Base-by-base conservation (phyloP, 2,113 vertebrate species). In the Oreochromis aureus region DNA sequence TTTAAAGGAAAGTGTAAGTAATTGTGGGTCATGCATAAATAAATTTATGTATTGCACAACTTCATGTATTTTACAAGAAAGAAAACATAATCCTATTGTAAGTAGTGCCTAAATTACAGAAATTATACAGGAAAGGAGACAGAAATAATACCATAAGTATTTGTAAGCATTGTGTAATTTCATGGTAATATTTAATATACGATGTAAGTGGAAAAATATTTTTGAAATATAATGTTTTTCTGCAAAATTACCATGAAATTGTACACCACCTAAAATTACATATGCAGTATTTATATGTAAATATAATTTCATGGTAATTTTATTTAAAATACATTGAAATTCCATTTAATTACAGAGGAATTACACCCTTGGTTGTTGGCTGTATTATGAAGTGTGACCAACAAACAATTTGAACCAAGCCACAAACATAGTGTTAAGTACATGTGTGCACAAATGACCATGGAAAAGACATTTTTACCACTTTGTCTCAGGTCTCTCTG, bases 261-360 rank as follows among this genome's bases (percentile, higher is more conserved):
- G 1, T 0, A 59, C 56, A 30, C 3, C 24, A 30, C 56, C 56
- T 0, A 30, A 59, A 59, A 61, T 34, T 34, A 0, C 58, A 34
- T 61, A 34, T 61, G 30, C 58, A 61, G 30, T 61, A 34, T 11
- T 34, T 63, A 6, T 19, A 63, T 16, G 59, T 63, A 34, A 34
- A 63, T 63, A 63, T 11, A 63, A 63, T 63, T 63, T 63, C 59
- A 63, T 34, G 30, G 30, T 6, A 61, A 61, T 19, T 61, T 61
- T 2, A 19, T 61, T 19, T 0, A 63, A 63, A 63, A 63, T 34
- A 6, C 30, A 1, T 18, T 63, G 16, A 19, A 34, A 19, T 63
- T 63, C 30, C 59, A 63, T 34, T 63, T 34, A 34, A 63, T 34
- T 34, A 4, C 30, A 6, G 59, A 63, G 30, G 5, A 63, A 63